These are phyloP conservation scores for Crypturellus tataupa DNA, from an alignment of 2,797 vertebrate genomes.

Conservation along the genomic window DNA sequence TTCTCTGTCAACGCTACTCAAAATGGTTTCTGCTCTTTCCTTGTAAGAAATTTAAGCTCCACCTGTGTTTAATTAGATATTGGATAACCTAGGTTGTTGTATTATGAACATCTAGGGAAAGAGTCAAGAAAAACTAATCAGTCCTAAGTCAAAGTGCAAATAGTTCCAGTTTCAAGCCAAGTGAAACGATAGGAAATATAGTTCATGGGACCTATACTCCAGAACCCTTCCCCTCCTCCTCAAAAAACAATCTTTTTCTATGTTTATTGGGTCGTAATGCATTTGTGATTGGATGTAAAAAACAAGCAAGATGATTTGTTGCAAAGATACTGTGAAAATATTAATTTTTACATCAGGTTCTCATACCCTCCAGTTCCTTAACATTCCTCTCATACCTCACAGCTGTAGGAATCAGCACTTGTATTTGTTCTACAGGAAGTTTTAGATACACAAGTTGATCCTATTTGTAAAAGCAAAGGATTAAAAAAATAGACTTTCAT, in stretches of 20 bases:
- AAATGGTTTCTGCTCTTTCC: conserved; percentile 47
- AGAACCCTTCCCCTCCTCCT: neutral
- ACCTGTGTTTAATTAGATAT: conserved; percentile 69
- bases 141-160: conserved; percentile 42
- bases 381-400: neutral
- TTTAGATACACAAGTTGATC: neutral
- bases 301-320: neutral
- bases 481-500: neutral
- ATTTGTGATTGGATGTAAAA: neutral
- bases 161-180: conserved; percentile 49
- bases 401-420: neutral
- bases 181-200: neutral
- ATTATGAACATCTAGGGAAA: conserved; percentile 51
- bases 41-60: conserved; percentile 29
- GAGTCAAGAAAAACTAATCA: conserved; percentile 63
- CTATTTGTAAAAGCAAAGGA: neutral
- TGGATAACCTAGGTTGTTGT: conserved; percentile 70
- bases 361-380: neutral
- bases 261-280: neutral
- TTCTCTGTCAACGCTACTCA: conserved; percentile 20
- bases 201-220: neutral
- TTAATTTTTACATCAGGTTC: neutral
- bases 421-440: neutral
- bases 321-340: neutral
- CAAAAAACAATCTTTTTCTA: neutral